A percentile compares a stretch with the other conserved stretches of the same genome.
phyloP scores from a whole-genome alignment of 2,113 vertebrate genomes.

The Psittacula cyanocephala region DNA sequence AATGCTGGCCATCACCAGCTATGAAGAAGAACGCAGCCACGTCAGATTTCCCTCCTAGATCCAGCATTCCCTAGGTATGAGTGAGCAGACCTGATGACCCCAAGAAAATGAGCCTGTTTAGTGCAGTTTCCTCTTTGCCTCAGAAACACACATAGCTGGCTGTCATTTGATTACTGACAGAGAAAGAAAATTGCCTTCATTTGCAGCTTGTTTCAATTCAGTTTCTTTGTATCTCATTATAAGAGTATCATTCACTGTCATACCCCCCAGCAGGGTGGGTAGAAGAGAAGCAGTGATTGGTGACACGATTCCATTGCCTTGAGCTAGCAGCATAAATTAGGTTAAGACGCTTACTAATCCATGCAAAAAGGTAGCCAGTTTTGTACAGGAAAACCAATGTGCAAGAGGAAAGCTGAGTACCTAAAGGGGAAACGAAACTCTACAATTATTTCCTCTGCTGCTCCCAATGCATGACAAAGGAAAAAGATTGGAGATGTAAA shows the following conservation, averaged over 20 bases:
- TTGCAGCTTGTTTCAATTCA: constrained; percentile 45
- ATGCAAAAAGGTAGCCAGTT: constrained; percentile 26
- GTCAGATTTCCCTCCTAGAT: not conserved
- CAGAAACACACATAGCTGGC: not conserved
- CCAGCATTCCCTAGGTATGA: not conserved
- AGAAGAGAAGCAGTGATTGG: constrained; percentile 36
- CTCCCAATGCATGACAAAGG: not conserved
- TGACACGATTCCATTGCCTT: constrained; percentile 47
- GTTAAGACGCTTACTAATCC: constrained; percentile 49
- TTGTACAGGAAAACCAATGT: not conserved
- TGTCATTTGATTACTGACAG: constrained; percentile 13
- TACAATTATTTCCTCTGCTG: not conserved
- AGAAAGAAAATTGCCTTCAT: constrained; percentile 60
- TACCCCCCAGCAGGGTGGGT: not conserved
- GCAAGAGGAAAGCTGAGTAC: not conserved
- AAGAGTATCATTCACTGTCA: constrained; percentile 28
- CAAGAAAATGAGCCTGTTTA: not conserved
- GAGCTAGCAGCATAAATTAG: constrained; percentile 53
- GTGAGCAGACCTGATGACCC: not conserved
- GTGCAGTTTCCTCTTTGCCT: not conserved
- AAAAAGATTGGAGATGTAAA: not conserved
- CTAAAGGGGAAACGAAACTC: not conserved
- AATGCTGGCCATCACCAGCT: not conserved
- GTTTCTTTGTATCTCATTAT: constrained; percentile 52
- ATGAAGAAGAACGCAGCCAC: not conserved